phyloP scores from a whole-genome alignment of 2,888 invertebrate species.

The Pheosia tremula region DNA sequence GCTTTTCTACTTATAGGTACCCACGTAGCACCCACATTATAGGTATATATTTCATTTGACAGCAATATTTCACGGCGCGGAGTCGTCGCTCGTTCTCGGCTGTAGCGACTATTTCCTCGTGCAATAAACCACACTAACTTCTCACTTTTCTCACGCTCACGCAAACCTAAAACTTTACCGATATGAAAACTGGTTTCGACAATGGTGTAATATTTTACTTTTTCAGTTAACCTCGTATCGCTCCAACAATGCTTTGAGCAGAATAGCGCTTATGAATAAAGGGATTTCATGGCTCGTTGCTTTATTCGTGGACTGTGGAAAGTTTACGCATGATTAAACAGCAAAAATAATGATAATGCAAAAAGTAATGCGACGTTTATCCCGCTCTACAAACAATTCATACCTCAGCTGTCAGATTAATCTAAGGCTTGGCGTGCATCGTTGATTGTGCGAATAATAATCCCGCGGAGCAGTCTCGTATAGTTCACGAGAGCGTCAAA shows the following conservation, averaged over 20 bases:
- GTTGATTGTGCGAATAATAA: slow-evolving; percentile 79
- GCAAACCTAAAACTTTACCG: slow-evolving; percentile 46
- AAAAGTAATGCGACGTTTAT: slow-evolving; percentile 64
- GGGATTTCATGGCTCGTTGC: slow-evolving; percentile 29
- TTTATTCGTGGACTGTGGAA: slow-evolving; percentile 46
- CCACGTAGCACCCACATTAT: slow-evolving; percentile 38
- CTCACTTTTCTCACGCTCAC: slow-evolving; percentile 51
- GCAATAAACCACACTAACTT: slow-evolving; percentile 38
- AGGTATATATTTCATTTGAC: slow-evolving; percentile 13
- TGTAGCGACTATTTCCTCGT: slow-evolving; percentile 44
- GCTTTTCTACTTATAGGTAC: slow-evolving; percentile 21
- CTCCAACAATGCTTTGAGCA: slow-evolving; percentile 33
- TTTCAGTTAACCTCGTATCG: slow-evolving; percentile 37
- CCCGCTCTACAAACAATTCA: slow-evolving; percentile 62
- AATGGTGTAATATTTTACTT: slow-evolving; percentile 50
- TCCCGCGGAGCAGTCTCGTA: slow-evolving; percentile 59
- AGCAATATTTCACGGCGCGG: slow-evolving; percentile 32
- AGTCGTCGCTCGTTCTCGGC: slow-evolving; percentile 29
- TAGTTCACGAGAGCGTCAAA: slow-evolving; percentile 72
- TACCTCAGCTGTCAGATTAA: slow-evolving; percentile 75
- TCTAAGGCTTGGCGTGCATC: slow-evolving; percentile 65
- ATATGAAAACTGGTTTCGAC: slow-evolving; percentile 39
- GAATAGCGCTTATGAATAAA: slow-evolving; percentile 31
- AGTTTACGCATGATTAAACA: slow-evolving; percentile 41
- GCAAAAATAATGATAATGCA: slow-evolving; percentile 48